Base-by-base conservation (phyloP, 2,797 vertebrate genomes). In the Enteromius trimaculatus region DNA sequence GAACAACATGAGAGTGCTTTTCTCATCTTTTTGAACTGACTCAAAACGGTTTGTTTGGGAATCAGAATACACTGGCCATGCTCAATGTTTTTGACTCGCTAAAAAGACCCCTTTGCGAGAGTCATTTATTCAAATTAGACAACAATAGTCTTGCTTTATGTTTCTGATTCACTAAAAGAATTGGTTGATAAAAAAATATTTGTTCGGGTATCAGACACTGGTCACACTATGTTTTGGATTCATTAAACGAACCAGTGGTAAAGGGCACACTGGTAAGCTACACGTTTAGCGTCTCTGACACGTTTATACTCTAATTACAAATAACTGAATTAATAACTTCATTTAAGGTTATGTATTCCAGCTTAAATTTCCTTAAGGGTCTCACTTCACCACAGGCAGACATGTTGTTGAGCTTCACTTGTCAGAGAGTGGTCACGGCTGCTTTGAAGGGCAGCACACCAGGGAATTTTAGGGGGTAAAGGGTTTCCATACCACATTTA, bases 391-490 rank as follows among this genome's bases (percentile, higher is more conserved):
- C 37, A 31, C 19, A 72, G 5, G 13, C n/a, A 53, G 49, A 42
- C 66, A 70, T 34, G 3, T 31, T 64, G 60, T 3, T 65, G 62
- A 65, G 16, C 62, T 65, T 8, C 39, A 29, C 37, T 80, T 71
- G 6, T 80, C 37, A 21, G 49, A 31, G 78, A 69, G 34, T 69
- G 51, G 14, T 60, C 55, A 53, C 19, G 19, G 71, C 26, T 74
- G 29, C 49, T 34, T 74, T 51, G 23, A 80, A 34, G 51, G 49
- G 37, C 69, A 62, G 53, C 53, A 71, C 68, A 60, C 53, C 53
- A 71, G 69, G 69, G 39, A 62, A 47, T 49, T 34, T n/a, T 62
- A 60, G 23, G n/a, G n/a, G 34, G 21, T 23, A 37, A 10, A 8
- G 53, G 39, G 31, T 39, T 55, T 31, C 31, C 23, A 80, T 44